A percentile compares a stretch with the other conserved stretches of the same genome.
These are phyloP conservation scores for Daboia siamensis DNA, from an alignment of 2,113 vertebrate species.

Conservation along the genomic window DNA sequence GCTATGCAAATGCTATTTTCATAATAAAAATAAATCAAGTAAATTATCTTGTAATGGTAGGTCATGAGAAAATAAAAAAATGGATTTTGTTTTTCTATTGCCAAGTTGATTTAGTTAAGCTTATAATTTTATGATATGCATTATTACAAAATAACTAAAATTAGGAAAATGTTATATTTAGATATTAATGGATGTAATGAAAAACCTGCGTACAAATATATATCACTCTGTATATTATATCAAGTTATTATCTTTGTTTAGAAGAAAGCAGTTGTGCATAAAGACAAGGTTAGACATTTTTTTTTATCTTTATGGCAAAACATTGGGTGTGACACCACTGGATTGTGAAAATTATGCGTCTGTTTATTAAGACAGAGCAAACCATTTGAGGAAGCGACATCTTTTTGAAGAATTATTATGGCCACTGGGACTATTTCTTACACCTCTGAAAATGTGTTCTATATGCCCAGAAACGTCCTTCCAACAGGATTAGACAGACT, in stretches of 20 bases:
- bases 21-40: not conserved
- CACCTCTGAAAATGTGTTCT: not conserved
- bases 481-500: not conserved
- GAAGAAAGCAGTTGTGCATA: not conserved
- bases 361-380: not conserved
- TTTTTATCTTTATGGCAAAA: not conserved
- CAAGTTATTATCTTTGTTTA: not conserved
- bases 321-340: not conserved
- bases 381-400: not conserved
- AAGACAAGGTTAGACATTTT: not conserved
- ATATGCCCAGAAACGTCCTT: not conserved
- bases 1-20: not conserved
- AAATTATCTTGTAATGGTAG: not conserved
- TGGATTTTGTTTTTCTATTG: not conserved
- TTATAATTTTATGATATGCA: fast-evolving
- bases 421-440: not conserved
- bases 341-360: not conserved
- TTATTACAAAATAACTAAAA: not conserved
- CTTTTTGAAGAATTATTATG: not conserved
- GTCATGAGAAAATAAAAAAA: not conserved
- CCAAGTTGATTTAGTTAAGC: fast-evolving
- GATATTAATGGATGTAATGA: not conserved
- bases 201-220: not conserved
- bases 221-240: not conserved
- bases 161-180: not conserved